Evolutionary conservation across 2,888 invertebrate genomes (phyloP).

Genomic region (Drosophila buzzatii): DNA sequence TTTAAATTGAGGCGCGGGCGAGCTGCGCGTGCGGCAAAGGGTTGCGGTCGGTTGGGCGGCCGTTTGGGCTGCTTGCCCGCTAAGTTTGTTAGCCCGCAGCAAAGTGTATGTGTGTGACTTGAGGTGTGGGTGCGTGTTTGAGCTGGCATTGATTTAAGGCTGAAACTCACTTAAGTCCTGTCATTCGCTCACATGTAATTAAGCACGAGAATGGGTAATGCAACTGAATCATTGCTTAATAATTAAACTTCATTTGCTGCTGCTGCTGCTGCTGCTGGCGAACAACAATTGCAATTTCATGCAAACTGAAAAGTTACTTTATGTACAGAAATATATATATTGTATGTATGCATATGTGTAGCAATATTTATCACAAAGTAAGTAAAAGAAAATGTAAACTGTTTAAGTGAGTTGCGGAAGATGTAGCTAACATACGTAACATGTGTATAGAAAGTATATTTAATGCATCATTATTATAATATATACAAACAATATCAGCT

Average conservation of each 20-base stretch:
- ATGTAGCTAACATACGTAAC: too few species aligned
- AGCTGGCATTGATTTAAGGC: constrained; percentile 65
- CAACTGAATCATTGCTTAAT: constrained; percentile 54
- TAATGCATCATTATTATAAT: too few species aligned
- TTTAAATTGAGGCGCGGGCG: constrained; percentile 37
- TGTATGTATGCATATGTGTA: not conserved
- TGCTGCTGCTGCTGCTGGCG: constrained; percentile 4
- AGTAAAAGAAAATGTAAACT: not conserved
- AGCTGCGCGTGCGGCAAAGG: not conserved
- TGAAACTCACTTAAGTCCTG: constrained; percentile 36
- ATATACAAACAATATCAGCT: too few species aligned
- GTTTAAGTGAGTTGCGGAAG: too few species aligned
- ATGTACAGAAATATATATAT: not conserved
- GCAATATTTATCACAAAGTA: not conserved
- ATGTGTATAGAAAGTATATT: too few species aligned
- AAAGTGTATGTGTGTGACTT: constrained; percentile 1
- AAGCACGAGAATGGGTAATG: constrained; percentile 47
- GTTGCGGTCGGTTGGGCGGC: not conserved
- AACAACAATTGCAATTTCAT: constrained; percentile 19
- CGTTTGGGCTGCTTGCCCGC: not conserved
- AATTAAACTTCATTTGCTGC: constrained; percentile 46
- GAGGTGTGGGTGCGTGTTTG: constrained; percentile 29
- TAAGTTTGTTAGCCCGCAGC: constrained; percentile 38
- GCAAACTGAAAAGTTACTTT: not conserved
- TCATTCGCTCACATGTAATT: constrained; percentile 29